Evolutionary conservation across 2,113 vertebrate species (phyloP), one percentile per base, ranked within the genome.

Genomic region (Otis tarda): DNA sequence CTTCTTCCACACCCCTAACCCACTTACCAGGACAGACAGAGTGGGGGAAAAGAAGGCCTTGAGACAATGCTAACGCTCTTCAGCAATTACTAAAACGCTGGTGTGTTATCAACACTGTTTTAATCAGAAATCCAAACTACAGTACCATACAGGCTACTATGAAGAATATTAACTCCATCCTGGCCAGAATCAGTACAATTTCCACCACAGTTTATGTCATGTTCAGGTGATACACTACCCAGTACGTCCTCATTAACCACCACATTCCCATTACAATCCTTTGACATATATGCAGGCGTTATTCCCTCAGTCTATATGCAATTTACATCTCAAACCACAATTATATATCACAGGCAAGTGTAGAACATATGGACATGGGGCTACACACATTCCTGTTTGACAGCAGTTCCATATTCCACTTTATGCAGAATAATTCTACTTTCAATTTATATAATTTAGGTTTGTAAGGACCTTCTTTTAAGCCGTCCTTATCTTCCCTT

Each of bases 1-100:
- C 9, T 56, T 74, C 41, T 37, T 65, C 2, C 5, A 39, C 12
- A 53, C 2, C 4, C 3, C 18, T 52, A 67, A 13, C 1, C 3
- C 9, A 17, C n/a, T 39, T 50, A 3, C 28, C 53, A 1, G 6
- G 27, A 37, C 22, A 2, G 6, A 4, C 35, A 37, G 27, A 57
- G 49, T 14, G 1, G 31, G 10, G 41, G 14, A n/a, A 60, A 60
- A 60, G 30, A 16, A 45, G 14, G 23, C 69, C 35, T 37, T 63
- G 31, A 69, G 30, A 3, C 23, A 76, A 41, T 50, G 12, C 4
- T 69, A 43, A 20, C 5, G 21, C 8, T 37, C 3, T 57, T 63
- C 33, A 57, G 31, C 27, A 56, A 17, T 50, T 61, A 43, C 18
- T 56, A 35, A 75, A 92, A 24, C 27, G 63, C 8, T 55, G 12